Base-by-base conservation (phyloP, 2,888 invertebrate species). In the Trissolcus brochymenae region DNA sequence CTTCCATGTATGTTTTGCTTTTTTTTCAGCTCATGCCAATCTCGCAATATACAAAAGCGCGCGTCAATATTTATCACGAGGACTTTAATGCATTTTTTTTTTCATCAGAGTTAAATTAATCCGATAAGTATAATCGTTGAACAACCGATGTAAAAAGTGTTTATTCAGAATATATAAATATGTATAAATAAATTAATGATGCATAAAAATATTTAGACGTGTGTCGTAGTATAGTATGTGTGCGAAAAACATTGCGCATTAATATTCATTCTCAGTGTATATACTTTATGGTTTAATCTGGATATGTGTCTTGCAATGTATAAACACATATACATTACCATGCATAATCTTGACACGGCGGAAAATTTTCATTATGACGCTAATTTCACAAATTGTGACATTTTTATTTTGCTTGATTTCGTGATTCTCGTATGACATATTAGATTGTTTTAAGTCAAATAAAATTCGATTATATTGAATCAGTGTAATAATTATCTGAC, bases 301-400 rank as follows among this genome's bases (percentile, higher is more conserved):
- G 43, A 72, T 67, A 64, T 54, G 59, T 59, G 40, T 40, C 65
- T 57, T 56, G 65, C 62, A 68, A 64, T 72, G 64, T 71, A 67
- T 66, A 76, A 71, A 72, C 59, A 68, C 35, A 35, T 35, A 11
- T 54, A 51, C 14, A 67, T 68, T 72, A 77, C 40, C 25, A 35
- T 35, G 35, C 68, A 73, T 68, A 72, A 77, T 77, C 68, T 77
- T 68, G 68, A 73, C 65, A 50, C 29, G 21, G 65, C 43, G 68
- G 77, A 77, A 64, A 77, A 73, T 77, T 40, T 56, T 77, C 67
- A 67, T 77, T 77, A 73, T 60, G 66, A 72, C 43, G 64, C 50
- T 60, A 73, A 77, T 77, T 77, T 73, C 51, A 65, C 68, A 73
- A 68, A 64, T 64, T 68, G 49, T 40, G 46, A 25, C 41, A 62